phyloP scores from a whole-genome alignment of 2,888 invertebrate genomes.

The Lordiphosa andalusiaca region DNA sequence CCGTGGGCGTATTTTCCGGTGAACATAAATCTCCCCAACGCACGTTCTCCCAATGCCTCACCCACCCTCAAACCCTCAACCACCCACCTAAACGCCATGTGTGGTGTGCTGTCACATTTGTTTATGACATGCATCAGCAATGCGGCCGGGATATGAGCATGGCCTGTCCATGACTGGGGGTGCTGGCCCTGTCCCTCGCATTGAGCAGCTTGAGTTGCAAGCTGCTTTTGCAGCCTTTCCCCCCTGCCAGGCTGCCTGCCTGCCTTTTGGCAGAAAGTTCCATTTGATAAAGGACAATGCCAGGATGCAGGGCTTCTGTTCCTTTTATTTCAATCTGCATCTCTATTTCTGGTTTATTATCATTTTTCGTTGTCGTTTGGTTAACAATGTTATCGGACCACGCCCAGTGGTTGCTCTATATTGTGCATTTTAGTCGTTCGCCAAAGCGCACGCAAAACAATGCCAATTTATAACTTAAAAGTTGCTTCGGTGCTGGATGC shows the following conservation, averaged over 20 bases:
- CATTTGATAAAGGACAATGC: slow-evolving; percentile 1
- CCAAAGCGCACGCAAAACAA: slow-evolving; percentile 48
- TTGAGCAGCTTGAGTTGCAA: slow-evolving; percentile 2
- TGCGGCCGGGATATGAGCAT: slow-evolving; percentile 25
- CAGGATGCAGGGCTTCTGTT: slow-evolving; percentile 5
- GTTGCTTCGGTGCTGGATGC: background rate
- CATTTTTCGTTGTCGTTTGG: slow-evolving; percentile 1
- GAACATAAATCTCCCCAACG: too few relatives aligned
- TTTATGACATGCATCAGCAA: slow-evolving; percentile 35
- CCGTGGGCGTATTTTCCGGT: too few relatives aligned
- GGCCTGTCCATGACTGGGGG: slow-evolving; percentile 2
- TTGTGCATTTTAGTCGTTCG: slow-evolving; percentile 28
- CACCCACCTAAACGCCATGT: too few relatives aligned
- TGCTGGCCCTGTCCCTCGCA: slow-evolving; percentile 3
- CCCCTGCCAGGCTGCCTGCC: too few relatives aligned
- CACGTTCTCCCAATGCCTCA: too few relatives aligned
- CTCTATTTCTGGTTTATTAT: too few relatives aligned
- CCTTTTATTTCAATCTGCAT: background rate
- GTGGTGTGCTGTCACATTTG: slow-evolving; percentile 26
- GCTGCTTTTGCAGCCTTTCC: slow-evolving; percentile 2
- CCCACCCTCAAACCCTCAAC: too few relatives aligned
- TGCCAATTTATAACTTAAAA: slow-evolving; percentile 33
- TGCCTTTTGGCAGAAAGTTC: background rate
- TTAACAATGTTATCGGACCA: slow-evolving; percentile 44
- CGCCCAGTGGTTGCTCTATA: slow-evolving; percentile 26